These are phyloP conservation scores for Chiloscyllium punctatum DNA, from an alignment of 2,797 vertebrate genomes.

Conservation along the genomic window DNA sequence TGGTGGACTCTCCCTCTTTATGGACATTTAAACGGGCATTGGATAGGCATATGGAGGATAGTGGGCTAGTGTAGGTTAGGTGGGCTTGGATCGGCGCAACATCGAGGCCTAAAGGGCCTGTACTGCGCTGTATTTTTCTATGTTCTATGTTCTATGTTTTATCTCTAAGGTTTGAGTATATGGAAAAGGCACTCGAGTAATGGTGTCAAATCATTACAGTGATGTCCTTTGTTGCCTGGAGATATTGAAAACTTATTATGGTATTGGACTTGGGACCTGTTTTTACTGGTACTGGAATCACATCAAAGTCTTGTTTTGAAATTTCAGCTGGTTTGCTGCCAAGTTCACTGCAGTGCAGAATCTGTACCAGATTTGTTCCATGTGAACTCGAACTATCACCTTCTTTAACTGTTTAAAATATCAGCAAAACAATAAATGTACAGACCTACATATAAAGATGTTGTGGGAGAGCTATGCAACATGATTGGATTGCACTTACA, in stretches of 20 bases:
- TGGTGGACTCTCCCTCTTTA: no score
- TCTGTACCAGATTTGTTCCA: background rate
- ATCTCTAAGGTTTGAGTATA: background rate
- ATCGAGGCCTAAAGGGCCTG: no score
- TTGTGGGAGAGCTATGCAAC: no score
- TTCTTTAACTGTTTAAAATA: background rate
- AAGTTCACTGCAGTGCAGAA: background rate
- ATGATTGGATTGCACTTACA: background rate
- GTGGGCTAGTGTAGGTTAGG: no score
- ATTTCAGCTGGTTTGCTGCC: background rate
- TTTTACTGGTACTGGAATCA: constrained; percentile 16
- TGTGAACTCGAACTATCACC: background rate
- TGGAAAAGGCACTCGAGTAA: background rate
- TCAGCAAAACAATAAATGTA: background rate
- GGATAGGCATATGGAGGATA: no score
- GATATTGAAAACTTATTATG: background rate
- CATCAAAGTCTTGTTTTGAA: constrained; percentile 3
- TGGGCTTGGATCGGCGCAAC: no score
- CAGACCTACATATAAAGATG: background rate
- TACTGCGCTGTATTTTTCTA: no score
- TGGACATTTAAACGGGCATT: no score
- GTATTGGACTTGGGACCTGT: background rate
- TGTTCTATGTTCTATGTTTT: no score
- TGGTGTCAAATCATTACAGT: background rate
- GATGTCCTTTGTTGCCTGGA: background rate